Evolutionary conservation across 2,888 invertebrate species (phyloP).

Genomic region (Orthosia gothica): DNA sequence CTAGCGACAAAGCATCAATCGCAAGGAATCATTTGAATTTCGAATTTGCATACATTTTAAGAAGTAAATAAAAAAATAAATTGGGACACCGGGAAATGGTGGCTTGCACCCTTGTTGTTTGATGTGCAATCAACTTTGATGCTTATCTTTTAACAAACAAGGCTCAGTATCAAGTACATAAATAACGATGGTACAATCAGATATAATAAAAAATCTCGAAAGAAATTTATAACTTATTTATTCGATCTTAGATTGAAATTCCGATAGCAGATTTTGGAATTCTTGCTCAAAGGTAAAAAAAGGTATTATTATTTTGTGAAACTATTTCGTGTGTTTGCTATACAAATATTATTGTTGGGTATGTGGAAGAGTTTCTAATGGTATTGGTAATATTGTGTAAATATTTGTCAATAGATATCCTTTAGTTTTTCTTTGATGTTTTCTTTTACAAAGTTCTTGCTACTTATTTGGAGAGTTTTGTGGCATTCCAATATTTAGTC

Average conservation of each 20-base stretch:
- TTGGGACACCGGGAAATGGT: slow-evolving; percentile 65
- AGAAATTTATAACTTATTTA: slow-evolving; percentile 44
- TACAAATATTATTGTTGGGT: slow-evolving; percentile 49
- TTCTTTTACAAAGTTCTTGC: slow-evolving; percentile 5
- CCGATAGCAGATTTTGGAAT: slow-evolving; percentile 26
- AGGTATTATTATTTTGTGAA: slow-evolving; percentile 43
- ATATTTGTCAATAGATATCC: slow-evolving; percentile 18
- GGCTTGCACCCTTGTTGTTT: slow-evolving; percentile 62
- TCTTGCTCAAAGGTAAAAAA: slow-evolving; percentile 51
- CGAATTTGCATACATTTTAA: slow-evolving; percentile 82
- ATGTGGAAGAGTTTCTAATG: slow-evolving; percentile 52
- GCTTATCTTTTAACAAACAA: slow-evolving; percentile 37
- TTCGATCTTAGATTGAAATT: slow-evolving; percentile 57
- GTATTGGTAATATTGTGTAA: slow-evolving; percentile 51
- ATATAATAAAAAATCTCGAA: slow-evolving; percentile 19
- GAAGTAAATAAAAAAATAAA: slow-evolving; percentile 83
- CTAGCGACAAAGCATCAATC: slow-evolving; percentile 80
- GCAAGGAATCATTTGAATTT: slow-evolving; percentile 80
- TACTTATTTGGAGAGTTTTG: slow-evolving; percentile 1
- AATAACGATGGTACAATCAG: slow-evolving; percentile 18
- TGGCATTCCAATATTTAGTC: neutral
- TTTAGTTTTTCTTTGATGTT: slow-evolving; percentile 56
- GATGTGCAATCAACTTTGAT: slow-evolving; percentile 56
- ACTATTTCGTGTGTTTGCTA: slow-evolving; percentile 55
- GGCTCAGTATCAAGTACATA: slow-evolving; percentile 28